Conservation (phyloP, 2,113 vertebrate genomes). For the Morone chrysops region DNA sequence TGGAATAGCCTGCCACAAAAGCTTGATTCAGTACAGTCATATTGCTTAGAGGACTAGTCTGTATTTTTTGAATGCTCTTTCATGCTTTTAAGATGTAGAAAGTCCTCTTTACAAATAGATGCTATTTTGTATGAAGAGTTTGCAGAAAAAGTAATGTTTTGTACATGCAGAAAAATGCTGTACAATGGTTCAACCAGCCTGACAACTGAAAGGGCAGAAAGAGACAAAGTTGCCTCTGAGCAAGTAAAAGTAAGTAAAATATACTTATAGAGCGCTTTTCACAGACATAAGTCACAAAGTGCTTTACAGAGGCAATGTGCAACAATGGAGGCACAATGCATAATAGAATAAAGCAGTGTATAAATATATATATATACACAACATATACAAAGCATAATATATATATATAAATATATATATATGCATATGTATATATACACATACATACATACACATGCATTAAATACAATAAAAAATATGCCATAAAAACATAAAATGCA, state of each 20-base stretch:
- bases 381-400: too few relatives aligned
- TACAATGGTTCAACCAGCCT: neutral
- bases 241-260: neutral
- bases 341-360: too few relatives aligned
- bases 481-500: too few relatives aligned
- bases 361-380: too few relatives aligned
- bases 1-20: neutral
- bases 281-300: too few relatives aligned
- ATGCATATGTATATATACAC: too few relatives aligned
- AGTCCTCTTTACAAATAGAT: neutral
- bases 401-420: too few relatives aligned
- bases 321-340: too few relatives aligned
- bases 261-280: too few relatives aligned
- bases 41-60: neutral
- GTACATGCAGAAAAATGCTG: neutral
- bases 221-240: neutral
- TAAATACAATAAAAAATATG: too few relatives aligned
- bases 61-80: neutral
- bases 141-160: neutral
- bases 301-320: too few relatives aligned
- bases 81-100: neutral
- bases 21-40: neutral
- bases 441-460: too few relatives aligned
- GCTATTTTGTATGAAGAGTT: neutral
- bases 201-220: neutral